A percentile compares a stretch with the other conserved stretches of the same genome.
phyloP scores from a whole-genome alignment of 2,113 vertebrate genomes.

The Gavia stellata region DNA sequence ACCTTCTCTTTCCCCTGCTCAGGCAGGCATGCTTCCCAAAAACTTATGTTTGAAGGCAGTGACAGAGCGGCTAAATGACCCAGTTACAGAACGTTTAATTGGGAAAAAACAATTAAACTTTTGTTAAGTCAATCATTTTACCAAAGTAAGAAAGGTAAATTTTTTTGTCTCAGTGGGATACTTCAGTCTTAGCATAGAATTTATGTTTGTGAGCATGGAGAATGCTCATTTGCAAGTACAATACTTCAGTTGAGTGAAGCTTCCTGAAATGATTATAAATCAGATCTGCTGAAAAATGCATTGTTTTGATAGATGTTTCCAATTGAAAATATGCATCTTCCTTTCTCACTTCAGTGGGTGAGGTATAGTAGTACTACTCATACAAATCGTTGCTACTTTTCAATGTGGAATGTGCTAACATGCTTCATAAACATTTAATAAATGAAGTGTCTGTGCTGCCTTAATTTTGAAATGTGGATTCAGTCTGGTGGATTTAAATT shows the following conservation, averaged over 20 bases:
- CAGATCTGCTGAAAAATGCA: neutral
- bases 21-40: neutral
- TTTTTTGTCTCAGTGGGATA: neutral
- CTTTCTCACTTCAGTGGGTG: neutral
- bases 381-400: neutral
- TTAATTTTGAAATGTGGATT: neutral
- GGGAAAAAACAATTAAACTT: fast-evolving
- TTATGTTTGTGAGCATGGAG: neutral
- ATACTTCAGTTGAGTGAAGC: too few species aligned
- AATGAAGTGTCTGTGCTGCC: neutral
- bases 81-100: neutral
- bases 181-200: neutral
- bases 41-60: neutral
- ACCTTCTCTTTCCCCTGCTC: neutral
- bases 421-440: neutral
- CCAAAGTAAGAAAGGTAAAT: neutral
- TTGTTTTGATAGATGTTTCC: neutral
- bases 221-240: too few species aligned
- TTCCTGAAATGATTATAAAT: neutral
- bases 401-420: neutral
- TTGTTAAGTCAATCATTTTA: neutral
- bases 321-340: neutral
- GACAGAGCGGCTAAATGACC: neutral
- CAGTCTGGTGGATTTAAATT: neutral
- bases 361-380: neutral